A percentile compares a stretch with the other conserved stretches of the same genome.
These are phyloP conservation scores for Drosophila sucinea DNA, from an alignment of 1,140 invertebrate species.

Conservation along the genomic window DNA sequence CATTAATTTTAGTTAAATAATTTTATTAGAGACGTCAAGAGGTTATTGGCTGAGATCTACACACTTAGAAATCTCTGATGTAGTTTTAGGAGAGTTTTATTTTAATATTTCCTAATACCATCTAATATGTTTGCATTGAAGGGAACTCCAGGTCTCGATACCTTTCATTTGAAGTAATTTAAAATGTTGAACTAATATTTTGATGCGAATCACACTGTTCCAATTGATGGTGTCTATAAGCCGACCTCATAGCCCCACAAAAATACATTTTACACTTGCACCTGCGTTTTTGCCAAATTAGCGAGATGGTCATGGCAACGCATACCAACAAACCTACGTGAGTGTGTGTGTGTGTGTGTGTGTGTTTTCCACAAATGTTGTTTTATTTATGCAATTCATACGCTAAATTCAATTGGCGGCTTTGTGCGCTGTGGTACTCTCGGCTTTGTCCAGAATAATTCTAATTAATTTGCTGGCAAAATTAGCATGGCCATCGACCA, in stretches of 20 bases:
- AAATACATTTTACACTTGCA: slow-evolving; percentile 70
- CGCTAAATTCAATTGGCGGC: slow-evolving; percentile 70
- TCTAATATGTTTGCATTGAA: too few relatives aligned
- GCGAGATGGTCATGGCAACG: slow-evolving; percentile 38
- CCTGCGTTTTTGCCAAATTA: slow-evolving; percentile 68
- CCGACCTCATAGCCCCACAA: slow-evolving; percentile 29
- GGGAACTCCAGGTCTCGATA: too few relatives aligned
- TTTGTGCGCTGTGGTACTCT: slow-evolving; percentile 34
- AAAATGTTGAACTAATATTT: background rate
- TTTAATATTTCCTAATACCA: too few relatives aligned
- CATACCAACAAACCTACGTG: slow-evolving; percentile 10
- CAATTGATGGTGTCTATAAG: slow-evolving; percentile 48
- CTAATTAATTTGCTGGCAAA: slow-evolving; percentile 67
- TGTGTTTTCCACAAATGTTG: slow-evolving; percentile 40
- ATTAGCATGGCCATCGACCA: slow-evolving; percentile 57
- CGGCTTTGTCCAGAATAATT: slow-evolving; percentile 65
- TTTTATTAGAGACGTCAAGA: too few relatives aligned
- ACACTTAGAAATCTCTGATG: too few relatives aligned
- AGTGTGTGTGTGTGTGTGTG: slow-evolving; percentile 18
- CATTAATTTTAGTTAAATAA: too few relatives aligned
- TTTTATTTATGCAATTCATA: slow-evolving; percentile 58
- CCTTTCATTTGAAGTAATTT: too few relatives aligned
- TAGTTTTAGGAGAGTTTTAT: too few relatives aligned
- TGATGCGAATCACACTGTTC: slow-evolving; percentile 16
- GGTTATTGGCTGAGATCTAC: too few relatives aligned